Percentiles rank a stretch among this genome's conserved stretches.
Conservation (phyloP, 2,113 vertebrate species). For the Callaeas wilsoni region DNA sequence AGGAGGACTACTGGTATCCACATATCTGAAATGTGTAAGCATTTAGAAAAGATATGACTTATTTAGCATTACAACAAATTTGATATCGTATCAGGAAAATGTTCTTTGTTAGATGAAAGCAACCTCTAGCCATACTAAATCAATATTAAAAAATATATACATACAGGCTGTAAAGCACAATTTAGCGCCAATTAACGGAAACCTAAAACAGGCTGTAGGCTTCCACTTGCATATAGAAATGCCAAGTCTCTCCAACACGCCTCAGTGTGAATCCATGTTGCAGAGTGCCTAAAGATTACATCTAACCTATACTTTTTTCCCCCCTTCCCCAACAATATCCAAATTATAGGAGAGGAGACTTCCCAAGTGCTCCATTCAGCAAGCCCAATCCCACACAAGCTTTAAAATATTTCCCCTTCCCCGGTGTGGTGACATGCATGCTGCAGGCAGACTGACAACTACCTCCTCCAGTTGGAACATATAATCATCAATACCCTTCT, state of each 20-base stretch:
- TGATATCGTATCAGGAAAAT: background rate
- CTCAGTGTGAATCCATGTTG: background rate
- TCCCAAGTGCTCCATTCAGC: slow-evolving; percentile 24
- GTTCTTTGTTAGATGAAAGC: background rate
- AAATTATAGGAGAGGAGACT: slow-evolving; percentile 28
- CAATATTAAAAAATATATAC: background rate
- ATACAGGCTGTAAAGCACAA: background rate
- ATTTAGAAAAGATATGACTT: background rate
- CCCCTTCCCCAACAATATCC: background rate
- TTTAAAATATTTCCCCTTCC: slow-evolving; percentile 42
- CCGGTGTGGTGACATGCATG: background rate
- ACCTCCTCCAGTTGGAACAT: slow-evolving; percentile 55
- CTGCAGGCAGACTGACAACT: slow-evolving; percentile 52
- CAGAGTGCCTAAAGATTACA: background rate
- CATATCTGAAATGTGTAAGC: background rate
- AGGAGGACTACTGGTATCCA: background rate
- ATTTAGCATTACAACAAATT: background rate
- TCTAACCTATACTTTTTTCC: background rate
- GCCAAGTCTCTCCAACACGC: background rate
- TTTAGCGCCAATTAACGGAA: background rate
- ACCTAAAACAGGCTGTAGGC: background rate
- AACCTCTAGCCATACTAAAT: background rate
- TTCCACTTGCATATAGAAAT: background rate
- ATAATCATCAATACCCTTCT: slow-evolving; percentile 36
- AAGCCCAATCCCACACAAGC: slow-evolving; percentile 19